phyloP scores from a whole-genome alignment of 2,797 vertebrate species.

The Tokudaia muenninki region DNA sequence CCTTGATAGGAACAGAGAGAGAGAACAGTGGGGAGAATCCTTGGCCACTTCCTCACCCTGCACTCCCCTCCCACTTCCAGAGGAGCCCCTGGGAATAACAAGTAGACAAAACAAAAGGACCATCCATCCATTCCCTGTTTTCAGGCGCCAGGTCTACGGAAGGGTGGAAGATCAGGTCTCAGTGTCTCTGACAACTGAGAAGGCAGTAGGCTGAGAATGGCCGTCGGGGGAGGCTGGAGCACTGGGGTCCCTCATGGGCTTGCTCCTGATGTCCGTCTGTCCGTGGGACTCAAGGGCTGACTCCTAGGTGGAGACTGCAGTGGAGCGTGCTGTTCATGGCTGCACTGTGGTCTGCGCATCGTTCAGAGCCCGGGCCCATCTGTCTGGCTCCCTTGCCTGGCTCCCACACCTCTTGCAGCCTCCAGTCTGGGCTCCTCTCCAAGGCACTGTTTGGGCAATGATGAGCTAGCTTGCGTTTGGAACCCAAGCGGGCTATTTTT shows the following conservation, averaged over 20 bases:
- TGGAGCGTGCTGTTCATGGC: background rate
- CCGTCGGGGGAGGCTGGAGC: rapidly evolving
- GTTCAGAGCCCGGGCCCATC: background rate
- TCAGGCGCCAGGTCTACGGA: background rate
- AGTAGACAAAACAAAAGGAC: background rate
- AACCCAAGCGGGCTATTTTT: slow-evolving; percentile 72
- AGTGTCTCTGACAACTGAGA: background rate
- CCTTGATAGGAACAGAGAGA: background rate
- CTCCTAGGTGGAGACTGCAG: rapidly evolving
- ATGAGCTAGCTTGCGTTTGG: background rate
- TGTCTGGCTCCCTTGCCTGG: background rate
- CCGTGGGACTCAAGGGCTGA: background rate
- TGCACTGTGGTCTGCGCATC: rapidly evolving
- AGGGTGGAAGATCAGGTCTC: background rate
- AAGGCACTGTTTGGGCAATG: background rate
- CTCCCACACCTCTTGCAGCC: background rate
- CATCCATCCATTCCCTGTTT: background rate
- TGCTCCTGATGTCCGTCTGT: background rate
- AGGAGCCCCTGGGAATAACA: too few species aligned
- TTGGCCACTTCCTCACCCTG: too few species aligned
- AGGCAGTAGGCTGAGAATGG: background rate
- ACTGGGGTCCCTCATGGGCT: background rate
- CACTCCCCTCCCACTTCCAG: background rate
- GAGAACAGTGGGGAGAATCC: rapidly evolving
- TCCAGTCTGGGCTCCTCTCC: slow-evolving; percentile 68